Base-by-base conservation (phyloP, 2,113 vertebrate species). In the Kryptolebias marmoratus region DNA sequence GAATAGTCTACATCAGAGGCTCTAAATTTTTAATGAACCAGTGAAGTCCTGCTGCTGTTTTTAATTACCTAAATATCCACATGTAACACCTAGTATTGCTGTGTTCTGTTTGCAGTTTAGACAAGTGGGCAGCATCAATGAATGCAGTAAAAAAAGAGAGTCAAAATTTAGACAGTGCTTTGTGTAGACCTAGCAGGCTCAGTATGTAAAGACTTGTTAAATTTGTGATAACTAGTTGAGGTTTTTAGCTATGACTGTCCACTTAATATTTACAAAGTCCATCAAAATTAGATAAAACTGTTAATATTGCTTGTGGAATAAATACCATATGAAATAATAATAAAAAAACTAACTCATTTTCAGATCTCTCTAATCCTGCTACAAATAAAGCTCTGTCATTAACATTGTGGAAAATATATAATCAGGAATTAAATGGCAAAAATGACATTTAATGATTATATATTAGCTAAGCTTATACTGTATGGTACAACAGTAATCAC, bases 391-490 rank as follows among this genome's bases (percentile, higher is more conserved):
- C 14, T 27, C 4, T 31, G 73, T 74, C 65, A 58, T 75, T 76
- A 75, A 3, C 11, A 68, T 83, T 79, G 59, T 47, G 13, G 45
- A 71, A 42, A 75, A 68, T 53, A 45, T 39, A 60, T 73, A 50
- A 62, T 79, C 57, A 75, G 14, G 39, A 77, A 53, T 61, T 75
- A 75, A 82, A 77, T 22, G 72, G 55, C 32, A 53, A 64, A 64
- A 77, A 50, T 47, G 58, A 50, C 14, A 39, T 39, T 56, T 73
- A 83, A 85, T 83, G 81, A 90, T 83, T 44, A 39, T 39, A 57
- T 80, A 78, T 73, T 68, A 48, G 66, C 62, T 68, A 15, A 14
- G 56, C 10, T 61, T 68, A 75, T 62, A 55, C 27, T 53, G 50
- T 68, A 53, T 69, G 53, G 71, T 18, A 45, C 50, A 64, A 54